Evolutionary conservation across 2,113 vertebrate species (phyloP).

Genomic region (Steatornis caripensis): DNA sequence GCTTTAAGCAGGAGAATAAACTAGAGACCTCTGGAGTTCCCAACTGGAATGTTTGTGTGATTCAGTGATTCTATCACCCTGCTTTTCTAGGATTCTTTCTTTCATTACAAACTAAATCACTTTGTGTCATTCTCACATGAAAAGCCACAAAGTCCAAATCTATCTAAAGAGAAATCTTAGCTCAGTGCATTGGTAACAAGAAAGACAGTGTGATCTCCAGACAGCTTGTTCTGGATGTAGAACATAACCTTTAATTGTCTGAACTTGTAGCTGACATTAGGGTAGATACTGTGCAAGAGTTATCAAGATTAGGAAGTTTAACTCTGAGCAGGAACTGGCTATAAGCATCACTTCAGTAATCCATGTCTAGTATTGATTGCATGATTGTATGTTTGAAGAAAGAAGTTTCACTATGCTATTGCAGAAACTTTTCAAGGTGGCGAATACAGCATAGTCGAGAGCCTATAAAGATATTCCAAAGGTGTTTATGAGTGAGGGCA

Average conservation of each 20-base stretch:
- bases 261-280: neutral
- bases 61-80: neutral
- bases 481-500: neutral
- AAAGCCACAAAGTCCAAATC: neutral
- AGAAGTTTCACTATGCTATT: neutral
- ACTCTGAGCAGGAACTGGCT: neutral
- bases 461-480: neutral
- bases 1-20: neutral
- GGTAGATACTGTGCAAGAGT: neutral
- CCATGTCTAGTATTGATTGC: neutral
- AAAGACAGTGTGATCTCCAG: neutral
- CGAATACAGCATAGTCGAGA: neutral
- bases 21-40: neutral
- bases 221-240: neutral
- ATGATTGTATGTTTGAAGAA: neutral
- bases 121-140: neutral
- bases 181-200: neutral
- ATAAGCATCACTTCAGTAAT: neutral
- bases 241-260: neutral
- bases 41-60: neutral
- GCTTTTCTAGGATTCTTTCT: neutral
- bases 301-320: neutral
- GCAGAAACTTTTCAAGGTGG: neutral
- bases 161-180: neutral
- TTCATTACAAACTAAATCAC: neutral